phyloP scores from a whole-genome alignment of 2,888 invertebrate species.

The Tridacna gigas region DNA sequence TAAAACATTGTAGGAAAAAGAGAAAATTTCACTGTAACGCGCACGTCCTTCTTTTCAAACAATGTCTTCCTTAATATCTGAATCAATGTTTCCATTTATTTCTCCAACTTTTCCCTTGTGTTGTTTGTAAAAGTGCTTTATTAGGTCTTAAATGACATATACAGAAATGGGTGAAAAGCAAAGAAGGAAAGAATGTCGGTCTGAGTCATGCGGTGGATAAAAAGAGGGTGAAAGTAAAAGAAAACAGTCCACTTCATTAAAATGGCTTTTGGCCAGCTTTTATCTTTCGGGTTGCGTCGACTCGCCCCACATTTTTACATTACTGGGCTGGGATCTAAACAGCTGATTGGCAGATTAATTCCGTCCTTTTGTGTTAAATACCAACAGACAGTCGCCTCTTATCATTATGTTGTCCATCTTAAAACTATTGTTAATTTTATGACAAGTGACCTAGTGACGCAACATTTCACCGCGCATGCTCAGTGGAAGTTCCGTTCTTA shows the following conservation, averaged over 20 bases:
- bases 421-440: not conserved
- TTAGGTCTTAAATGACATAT: not conserved
- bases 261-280: not conserved
- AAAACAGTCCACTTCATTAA: slow-evolving; percentile 16
- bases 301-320: slow-evolving; percentile 49
- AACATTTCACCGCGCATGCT: slow-evolving; percentile 14
- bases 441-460: slow-evolving; percentile 8
- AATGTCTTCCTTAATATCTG: too few relatives aligned
- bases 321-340: slow-evolving; percentile 55
- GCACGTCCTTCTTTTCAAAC: too few relatives aligned
- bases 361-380: slow-evolving; percentile 20
- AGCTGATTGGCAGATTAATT: slow-evolving; percentile 39
- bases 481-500: not conserved
- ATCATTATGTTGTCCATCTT: slow-evolving; percentile 1
- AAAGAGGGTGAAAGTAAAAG: not conserved
- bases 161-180: too few relatives aligned
- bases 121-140: not conserved
- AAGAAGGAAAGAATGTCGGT: too few relatives aligned
- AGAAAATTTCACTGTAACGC: too few relatives aligned
- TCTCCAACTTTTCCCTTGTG: too few relatives aligned
- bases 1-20: too few relatives aligned
- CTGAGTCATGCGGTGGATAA: too few relatives aligned
- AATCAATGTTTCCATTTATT: too few relatives aligned
- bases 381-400: slow-evolving; percentile 16
- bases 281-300: not conserved